phyloP scores from a whole-genome alignment of 2,797 vertebrate species.

The Mus minutoides region DNA sequence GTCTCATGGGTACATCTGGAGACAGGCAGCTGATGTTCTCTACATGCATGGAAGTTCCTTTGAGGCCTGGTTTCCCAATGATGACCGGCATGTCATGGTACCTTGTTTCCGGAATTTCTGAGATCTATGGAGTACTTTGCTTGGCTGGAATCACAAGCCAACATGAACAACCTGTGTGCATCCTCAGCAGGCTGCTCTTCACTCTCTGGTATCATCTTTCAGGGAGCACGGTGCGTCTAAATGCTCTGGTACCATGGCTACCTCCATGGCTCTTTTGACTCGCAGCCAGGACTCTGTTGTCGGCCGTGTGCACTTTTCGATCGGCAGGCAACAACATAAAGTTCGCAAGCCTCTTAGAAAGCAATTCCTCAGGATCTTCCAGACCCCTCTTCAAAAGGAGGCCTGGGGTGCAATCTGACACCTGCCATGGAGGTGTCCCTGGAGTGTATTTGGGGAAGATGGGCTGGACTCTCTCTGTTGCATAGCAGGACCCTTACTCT shows the following conservation, averaged over 20 bases:
- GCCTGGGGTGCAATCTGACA: background rate
- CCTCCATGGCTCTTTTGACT: background rate
- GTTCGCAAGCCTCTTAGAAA: background rate
- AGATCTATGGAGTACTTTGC: background rate
- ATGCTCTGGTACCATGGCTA: background rate
- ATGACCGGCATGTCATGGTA: background rate
- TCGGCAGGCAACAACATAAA: background rate
- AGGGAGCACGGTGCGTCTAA: too few relatives aligned
- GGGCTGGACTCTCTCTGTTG: background rate
- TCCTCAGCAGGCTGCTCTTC: too few relatives aligned
- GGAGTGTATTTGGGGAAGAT: too few relatives aligned
- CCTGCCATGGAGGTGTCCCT: fast-evolving
- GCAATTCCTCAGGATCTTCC: background rate
- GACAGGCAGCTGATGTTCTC: background rate
- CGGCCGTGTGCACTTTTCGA: too few relatives aligned
- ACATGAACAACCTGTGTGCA: too few relatives aligned
- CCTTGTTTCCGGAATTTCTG: background rate
- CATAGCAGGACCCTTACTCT: too few relatives aligned
- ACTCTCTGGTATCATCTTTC: too few relatives aligned
- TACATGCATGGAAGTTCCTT: background rate
- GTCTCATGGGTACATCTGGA: background rate
- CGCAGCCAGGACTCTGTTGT: background rate
- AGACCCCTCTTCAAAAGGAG: background rate
- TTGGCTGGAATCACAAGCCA: background rate
- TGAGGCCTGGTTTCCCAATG: background rate